Evolutionary conservation across 2,888 invertebrate species (phyloP), one percentile per base, ranked within the genome.

Genomic region (Thera obeliscata): DNA sequence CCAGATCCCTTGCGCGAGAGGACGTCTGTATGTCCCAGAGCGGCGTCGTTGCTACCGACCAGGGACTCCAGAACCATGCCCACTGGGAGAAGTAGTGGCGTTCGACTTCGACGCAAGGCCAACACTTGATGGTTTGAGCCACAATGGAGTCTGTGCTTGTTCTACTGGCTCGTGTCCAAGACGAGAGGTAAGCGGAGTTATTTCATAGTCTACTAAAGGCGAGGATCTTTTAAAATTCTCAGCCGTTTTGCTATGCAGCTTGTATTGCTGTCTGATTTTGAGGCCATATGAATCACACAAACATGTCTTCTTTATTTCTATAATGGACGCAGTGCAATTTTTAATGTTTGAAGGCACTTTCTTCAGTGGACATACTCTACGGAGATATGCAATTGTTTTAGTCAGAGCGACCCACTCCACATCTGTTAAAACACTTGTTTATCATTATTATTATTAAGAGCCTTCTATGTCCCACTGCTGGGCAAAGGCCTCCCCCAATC

Each of bases 91-190:
- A 81, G 95, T 97, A 7, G 96, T 98, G 2, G 95, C 97, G 0
- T 98, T 97, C 83, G 97, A 98, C 88, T 96, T 97, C 79, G 96
- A 95, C 33, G 95, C 96, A 0, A 89, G 97, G 1, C 97, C 97
- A 0, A 96, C 97, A 0, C 81, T 97, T 2, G 97, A 97, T 78
- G 97, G 97, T 0, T 94, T 97, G 56, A 96, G 97, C 57, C 97
- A 97, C 84, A 96, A 97, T 76, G 98, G 97, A 0, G 95, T 96
- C 58, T 98, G 98, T 78, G 96, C 96, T 7, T 97, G 97, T 80
- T 94, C 95, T 0, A 96, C 95, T 6, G 95, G 95, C 78, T 95
- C 95, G 41, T 91, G 90, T 74, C 82, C 77, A 52, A 81, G 83
- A 65, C 77, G 82, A 76, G 88, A 90, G 83, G 90, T 89, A 59